Evolutionary conservation across 2,888 invertebrate genomes (phyloP).

Genomic region (Hedya salicella): DNA sequence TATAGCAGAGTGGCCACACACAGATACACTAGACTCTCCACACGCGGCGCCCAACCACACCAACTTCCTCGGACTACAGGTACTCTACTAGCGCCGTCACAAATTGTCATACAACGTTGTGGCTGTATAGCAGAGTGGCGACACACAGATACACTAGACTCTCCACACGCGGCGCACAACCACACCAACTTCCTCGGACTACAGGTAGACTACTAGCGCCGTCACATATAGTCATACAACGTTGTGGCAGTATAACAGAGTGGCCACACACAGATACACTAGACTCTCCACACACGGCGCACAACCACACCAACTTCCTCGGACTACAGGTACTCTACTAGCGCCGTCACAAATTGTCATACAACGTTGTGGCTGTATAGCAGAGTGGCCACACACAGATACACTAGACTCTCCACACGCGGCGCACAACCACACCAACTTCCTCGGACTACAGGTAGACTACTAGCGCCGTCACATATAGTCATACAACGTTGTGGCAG

Average conservation of each 20-base stretch:
- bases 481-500: conserved; percentile 83
- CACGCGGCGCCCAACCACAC: conserved; percentile 85
- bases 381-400: no score
- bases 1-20: conserved; percentile 89
- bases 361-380: no score
- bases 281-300: conserved; percentile 86
- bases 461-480: no score
- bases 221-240: conserved; percentile 81
- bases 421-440: no score
- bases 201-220: no score
- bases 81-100: no score
- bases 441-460: no score
- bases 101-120: conserved; percentile 83
- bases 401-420: no score
- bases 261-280: conserved; percentile 87
- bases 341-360: no score
- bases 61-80: conserved; percentile 84
- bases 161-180: conserved; percentile 80
- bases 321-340: conserved; percentile 86
- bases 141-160: conserved; percentile 83
- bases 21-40: conserved; percentile 80
- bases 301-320: conserved; percentile 84
- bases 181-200: no score
- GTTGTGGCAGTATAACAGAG: conserved; percentile 84
- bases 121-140: conserved; percentile 88